These are phyloP conservation scores for Hirtodrosophila histrioides DNA, from an alignment of 2,888 invertebrate species.

Conservation along the genomic window DNA sequence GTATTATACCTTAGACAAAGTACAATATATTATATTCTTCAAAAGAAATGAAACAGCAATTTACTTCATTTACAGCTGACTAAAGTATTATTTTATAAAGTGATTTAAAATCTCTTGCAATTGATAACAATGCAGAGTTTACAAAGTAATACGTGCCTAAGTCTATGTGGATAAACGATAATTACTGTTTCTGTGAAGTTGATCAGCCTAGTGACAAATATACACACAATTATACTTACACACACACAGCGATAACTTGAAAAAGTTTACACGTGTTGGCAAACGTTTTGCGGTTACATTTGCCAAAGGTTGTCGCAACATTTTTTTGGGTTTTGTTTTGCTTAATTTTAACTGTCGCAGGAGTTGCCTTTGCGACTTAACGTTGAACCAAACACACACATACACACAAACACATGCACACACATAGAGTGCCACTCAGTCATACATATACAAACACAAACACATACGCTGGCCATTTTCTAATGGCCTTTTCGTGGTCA, in stretches of 20 bases:
- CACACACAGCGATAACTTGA: slow-evolving; percentile 29
- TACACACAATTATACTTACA: slow-evolving; percentile 44
- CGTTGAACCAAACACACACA: slow-evolving; percentile 17
- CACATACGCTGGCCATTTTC: slow-evolving; percentile 56
- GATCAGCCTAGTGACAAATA: slow-evolving; percentile 32
- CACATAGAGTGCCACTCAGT: background rate
- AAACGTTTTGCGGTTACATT: slow-evolving; percentile 68
- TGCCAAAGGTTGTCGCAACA: slow-evolving; percentile 27
- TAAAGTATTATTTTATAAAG: slow-evolving; percentile 10
- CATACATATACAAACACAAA: slow-evolving; percentile 1
- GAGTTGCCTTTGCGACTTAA: slow-evolving; percentile 53
- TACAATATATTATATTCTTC: background rate
- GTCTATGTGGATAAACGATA: slow-evolving; percentile 30
- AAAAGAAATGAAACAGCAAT: background rate
- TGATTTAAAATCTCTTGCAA: slow-evolving; percentile 11
- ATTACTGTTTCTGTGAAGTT: slow-evolving; percentile 37
- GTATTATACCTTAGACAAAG: background rate
- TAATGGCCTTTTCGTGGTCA: slow-evolving; percentile 79
- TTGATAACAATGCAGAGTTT: slow-evolving; percentile 5
- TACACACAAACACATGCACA: slow-evolving; percentile 7
- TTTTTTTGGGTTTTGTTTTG: slow-evolving; percentile 47
- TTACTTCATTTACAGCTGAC: background rate
- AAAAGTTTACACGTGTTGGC: slow-evolving; percentile 70
- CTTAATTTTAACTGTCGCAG: slow-evolving; percentile 67
- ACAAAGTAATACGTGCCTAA: slow-evolving; percentile 24